A percentile compares a stretch with the other conserved stretches of the same genome.
Conservation (phyloP, 1,140 invertebrate genomes). For the Ephestia elutella region DNA sequence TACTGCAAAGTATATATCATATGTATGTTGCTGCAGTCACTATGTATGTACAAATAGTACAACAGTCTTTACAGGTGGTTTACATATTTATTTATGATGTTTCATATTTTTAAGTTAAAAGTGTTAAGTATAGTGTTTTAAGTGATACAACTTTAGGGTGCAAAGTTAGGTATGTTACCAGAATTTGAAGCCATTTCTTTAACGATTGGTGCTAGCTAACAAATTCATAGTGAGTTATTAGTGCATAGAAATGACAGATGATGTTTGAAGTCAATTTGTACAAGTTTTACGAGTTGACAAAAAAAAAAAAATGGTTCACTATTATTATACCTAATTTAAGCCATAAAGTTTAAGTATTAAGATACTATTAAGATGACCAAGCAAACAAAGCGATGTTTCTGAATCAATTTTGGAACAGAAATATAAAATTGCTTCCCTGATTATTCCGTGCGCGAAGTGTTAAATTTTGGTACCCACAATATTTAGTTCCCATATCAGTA, state of each 20-base stretch:
- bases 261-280: background rate
- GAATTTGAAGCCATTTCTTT: conserved; percentile 2
- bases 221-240: background rate
- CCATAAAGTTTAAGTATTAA: too few species aligned
- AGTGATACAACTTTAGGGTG: background rate
- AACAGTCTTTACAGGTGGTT: background rate
- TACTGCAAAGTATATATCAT: too few species aligned
- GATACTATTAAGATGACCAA: too few species aligned
- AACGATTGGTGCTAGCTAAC: background rate
- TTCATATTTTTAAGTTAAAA: background rate
- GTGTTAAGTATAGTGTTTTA: background rate
- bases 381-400: too few species aligned
- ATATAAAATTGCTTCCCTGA: too few species aligned
- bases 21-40: too few species aligned
- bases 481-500: too few species aligned
- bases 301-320: too few species aligned
- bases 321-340: too few species aligned
- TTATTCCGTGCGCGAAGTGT: too few species aligned
- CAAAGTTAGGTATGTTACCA: background rate
- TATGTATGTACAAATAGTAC: conserved; percentile 1
- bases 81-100: background rate
- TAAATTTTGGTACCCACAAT: too few species aligned
- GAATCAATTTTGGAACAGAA: too few species aligned
- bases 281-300: background rate
- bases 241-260: background rate